Evolutionary conservation across 2,888 invertebrate genomes (phyloP).

Genomic region (Drosophila nigritarsus): DNA sequence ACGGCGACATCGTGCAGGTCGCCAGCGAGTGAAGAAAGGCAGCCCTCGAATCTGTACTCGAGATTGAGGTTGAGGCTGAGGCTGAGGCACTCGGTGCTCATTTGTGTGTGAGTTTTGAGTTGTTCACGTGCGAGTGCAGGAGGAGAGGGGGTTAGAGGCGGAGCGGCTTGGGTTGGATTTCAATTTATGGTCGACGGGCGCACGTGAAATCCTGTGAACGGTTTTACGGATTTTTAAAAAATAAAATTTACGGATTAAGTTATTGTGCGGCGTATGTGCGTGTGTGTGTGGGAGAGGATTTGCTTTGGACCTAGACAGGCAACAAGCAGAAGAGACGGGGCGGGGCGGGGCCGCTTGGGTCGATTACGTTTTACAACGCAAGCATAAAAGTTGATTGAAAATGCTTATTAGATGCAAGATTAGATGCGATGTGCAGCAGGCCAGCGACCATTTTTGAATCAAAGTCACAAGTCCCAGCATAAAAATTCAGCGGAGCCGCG

Average conservation of each 20-base stretch:
- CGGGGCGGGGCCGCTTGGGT: conserved; percentile 54
- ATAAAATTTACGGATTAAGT: conserved; percentile 84
- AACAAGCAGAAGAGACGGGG: neutral
- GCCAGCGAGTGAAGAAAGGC: conserved; percentile 2
- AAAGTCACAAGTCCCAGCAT: conserved; percentile 65
- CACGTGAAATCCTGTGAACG: conserved; percentile 71
- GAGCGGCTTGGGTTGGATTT: conserved; percentile 55
- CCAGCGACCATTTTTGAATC: conserved; percentile 60
- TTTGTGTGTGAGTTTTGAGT: conserved; percentile 32
- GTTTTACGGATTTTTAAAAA: conserved; percentile 76
- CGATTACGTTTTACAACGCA: conserved; percentile 81
- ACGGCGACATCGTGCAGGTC: conserved; percentile 31
- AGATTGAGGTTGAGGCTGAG: neutral
- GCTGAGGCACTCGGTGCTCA: conserved; percentile 12
- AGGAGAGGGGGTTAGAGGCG: neutral
- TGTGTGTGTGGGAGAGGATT: conserved; percentile 16
- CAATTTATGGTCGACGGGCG: conserved; percentile 69
- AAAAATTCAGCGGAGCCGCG: conserved; percentile 72
- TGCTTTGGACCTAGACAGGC: conserved; percentile 29
- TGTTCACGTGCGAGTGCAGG: conserved; percentile 16
- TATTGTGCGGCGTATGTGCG: conserved; percentile 67
- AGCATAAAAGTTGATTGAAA: conserved; percentile 84
- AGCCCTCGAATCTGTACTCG: neutral
- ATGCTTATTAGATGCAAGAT: conserved; percentile 85
- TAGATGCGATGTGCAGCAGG: conserved; percentile 78